Conservation (phyloP, 2,113 vertebrate species). For the Fulmarus glacialis region DNA sequence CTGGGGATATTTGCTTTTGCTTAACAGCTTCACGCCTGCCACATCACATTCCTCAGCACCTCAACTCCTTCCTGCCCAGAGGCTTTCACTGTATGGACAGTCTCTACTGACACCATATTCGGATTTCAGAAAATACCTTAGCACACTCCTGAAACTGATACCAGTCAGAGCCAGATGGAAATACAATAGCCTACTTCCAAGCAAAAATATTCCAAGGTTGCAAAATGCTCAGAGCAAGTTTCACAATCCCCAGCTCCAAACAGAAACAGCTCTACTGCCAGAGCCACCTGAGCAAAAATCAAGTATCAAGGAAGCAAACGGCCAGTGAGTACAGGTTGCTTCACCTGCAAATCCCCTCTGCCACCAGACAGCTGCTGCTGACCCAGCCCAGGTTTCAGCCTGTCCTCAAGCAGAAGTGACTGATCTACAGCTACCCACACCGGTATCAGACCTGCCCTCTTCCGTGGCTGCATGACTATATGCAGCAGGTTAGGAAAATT, state of each 20-base stretch:
- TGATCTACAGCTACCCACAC: neutral
- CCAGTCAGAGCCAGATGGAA: neutral
- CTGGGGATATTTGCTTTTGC: neutral
- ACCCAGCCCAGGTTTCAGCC: neutral
- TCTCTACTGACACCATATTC: fast-evolving
- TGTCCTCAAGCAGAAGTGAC: neutral
- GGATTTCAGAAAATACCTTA: neutral
- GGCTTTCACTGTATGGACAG: neutral
- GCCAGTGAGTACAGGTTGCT: fast-evolving
- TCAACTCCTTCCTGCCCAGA: neutral
- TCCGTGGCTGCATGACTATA: fast-evolving
- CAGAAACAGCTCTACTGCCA: neutral
- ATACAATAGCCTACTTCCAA: neutral
- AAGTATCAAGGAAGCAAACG: neutral
- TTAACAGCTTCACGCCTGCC: neutral
- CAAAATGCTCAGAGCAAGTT: neutral
- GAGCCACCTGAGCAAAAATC: neutral
- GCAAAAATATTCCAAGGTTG: neutral
- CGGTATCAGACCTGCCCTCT: neutral
- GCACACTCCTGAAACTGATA: neutral
- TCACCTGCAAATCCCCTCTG: neutral
- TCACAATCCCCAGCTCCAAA: neutral
- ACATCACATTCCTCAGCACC: neutral
- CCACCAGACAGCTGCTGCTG: neutral
- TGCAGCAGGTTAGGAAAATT: neutral